Evolutionary conservation across 92 coral and sea anemone genomes (phyloP), one percentile per base, ranked within the genome.

Genomic region (Paramuricea clavata): DNA sequence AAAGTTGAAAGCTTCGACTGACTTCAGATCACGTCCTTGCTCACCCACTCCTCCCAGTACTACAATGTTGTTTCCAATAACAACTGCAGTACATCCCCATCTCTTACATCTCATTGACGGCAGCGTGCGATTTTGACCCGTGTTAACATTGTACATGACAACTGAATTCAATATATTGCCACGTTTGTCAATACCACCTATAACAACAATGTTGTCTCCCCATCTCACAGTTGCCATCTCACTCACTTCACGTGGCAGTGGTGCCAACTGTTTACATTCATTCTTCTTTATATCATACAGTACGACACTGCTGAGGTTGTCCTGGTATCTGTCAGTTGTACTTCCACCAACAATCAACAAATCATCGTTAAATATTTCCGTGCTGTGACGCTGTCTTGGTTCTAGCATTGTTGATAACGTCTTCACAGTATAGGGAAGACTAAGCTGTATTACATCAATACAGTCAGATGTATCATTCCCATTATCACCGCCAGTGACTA

Each of bases 231-330:
- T 17, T 54, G 62, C 62, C 27, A 54, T 54, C 1, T 6, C 62
- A 19, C 23, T 54, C 62, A 54, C 62, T 54, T 54, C 62, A 54
- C 17, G 17, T 23, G 62, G 62, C 62, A 54, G 27, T 54, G 23
- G 62, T 54, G 62, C 3, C 62, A 54, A 54, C 62, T 54, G 62
- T 21, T 54, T 54, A 16, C 16, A 19, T 23, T 19, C 23, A 21
- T 54, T 21, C 23, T 21, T 54, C 62, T 54, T 54, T 54, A 54
- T 54, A 54, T 54, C 62, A 19, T 54, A 54, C 62, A 54, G 62
- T 54, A 54, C 62, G 62, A 54, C 62, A 21, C 62, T 54, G 62
- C 62, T 54, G 62, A 54, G 62, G 62, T 8, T 54, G 26, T 54
- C 62, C 17, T 54, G 3, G 62, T 13, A 19, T 0, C 8, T 5